Conservation (phyloP, 2,797 vertebrate genomes). For the Lepilemur ruficaudatus region DNA sequence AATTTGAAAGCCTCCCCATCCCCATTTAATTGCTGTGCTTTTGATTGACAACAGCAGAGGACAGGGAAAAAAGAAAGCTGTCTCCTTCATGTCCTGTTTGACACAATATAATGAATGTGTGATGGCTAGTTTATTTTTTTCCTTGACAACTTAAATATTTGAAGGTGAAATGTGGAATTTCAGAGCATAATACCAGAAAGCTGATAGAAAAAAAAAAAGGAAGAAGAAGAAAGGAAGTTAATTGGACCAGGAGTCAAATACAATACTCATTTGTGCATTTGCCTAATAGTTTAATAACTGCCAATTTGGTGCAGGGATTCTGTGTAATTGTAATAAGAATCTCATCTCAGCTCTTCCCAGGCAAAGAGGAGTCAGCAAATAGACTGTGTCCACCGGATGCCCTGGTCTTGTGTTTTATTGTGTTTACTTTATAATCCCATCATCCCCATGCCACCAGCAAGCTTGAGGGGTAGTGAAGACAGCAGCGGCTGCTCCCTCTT, state of each 20-base stretch:
- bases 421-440: conserved; percentile 87
- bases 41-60: conserved; percentile 78
- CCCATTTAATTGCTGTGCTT: conserved; percentile 77
- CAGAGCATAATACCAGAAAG: conserved; percentile 54
- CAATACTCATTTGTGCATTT: conserved; percentile 71
- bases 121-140: conserved; percentile 74
- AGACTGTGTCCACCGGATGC: conserved; percentile 79
- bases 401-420: conserved; percentile 84
- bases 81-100: conserved; percentile 59
- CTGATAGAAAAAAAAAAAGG: not conserved
- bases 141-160: conserved; percentile 73
- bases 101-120: conserved; percentile 70
- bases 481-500: conserved; percentile 80
- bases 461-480: conserved; percentile 84
- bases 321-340: conserved; percentile 75
- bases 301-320: conserved; percentile 69
- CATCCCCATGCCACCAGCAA: conserved; percentile 82
- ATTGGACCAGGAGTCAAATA: conserved; percentile 77
- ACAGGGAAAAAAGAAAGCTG: conserved; percentile 61
- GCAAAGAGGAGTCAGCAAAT: conserved; percentile 80
- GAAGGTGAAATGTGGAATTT: conserved; percentile 73
- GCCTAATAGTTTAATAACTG: conserved; percentile 82
- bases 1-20: conserved; percentile 56
- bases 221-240: conserved; percentile 65
- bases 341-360: conserved; percentile 71